Percentiles rank a stretch among this genome's conserved stretches.
Evolutionary conservation across 1,140 invertebrate species (phyloP).

Genomic region (Choristoneura fumiferana): DNA sequence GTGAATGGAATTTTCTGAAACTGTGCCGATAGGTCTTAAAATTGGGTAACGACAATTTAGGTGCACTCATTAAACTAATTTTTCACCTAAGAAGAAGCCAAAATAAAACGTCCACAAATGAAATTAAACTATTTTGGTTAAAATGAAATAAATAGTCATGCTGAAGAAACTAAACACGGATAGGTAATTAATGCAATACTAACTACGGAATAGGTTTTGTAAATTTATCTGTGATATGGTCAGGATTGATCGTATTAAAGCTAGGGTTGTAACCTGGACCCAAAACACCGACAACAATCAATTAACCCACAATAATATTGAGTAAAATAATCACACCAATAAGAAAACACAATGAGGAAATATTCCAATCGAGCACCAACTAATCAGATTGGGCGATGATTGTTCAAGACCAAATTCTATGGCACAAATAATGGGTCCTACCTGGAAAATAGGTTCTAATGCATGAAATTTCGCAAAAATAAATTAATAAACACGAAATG

Average conservation of each 20-base stretch:
- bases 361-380: conserved; percentile 60
- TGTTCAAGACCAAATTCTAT: conserved; percentile 45
- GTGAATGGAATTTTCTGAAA: no score
- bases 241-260: conserved; percentile 42
- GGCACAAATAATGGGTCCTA: conserved; percentile 55
- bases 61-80: no score
- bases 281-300: conserved; percentile 72
- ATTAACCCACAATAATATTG: conserved; percentile 58
- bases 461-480: conserved; percentile 54
- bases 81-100: neutral
- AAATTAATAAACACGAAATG: conserved; percentile 63
- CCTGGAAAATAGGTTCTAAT: conserved; percentile 36
- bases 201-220: conserved; percentile 53
- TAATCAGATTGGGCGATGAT: conserved; percentile 35
- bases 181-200: conserved; percentile 49
- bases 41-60: no score
- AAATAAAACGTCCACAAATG: conserved; percentile 4
- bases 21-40: no score
- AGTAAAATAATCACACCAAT: conserved; percentile 69
- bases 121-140: neutral
- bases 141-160: conserved; percentile 42
- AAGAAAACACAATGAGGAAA: conserved; percentile 58
- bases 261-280: conserved; percentile 75
- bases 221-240: conserved; percentile 75
- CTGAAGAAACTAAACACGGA: conserved; percentile 59